A percentile compares a stretch with the other conserved stretches of the same genome.
Evolutionary conservation across 2,113 vertebrate genomes (phyloP).

Genomic region (Camelus bactrianus): DNA sequence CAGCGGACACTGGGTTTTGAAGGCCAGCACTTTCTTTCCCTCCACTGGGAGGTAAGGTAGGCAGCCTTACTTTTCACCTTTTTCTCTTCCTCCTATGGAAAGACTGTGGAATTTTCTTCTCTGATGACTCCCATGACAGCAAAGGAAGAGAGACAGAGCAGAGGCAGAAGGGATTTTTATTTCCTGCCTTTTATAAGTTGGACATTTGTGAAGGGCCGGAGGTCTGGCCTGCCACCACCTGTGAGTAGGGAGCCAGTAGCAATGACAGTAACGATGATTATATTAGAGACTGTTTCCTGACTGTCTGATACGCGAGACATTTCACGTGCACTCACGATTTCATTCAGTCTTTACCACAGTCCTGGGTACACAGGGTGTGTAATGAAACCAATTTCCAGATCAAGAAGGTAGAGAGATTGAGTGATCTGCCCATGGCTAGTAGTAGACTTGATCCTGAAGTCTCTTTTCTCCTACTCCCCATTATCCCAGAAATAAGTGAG

Average conservation of each 20-base stretch:
- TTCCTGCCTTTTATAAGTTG: background rate
- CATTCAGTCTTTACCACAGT: background rate
- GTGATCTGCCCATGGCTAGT: background rate
- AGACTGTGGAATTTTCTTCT: background rate
- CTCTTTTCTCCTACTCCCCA: background rate
- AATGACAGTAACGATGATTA: background rate
- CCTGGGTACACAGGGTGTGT: background rate
- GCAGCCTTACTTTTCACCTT: background rate
- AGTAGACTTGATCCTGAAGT: background rate
- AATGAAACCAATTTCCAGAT: background rate
- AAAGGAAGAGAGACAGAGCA: background rate
- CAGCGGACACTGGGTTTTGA: background rate
- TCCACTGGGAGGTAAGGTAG: background rate
- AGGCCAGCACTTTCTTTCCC: background rate
- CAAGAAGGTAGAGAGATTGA: background rate
- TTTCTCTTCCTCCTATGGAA: background rate
- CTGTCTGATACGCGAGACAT: background rate
- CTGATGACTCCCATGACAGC: background rate
- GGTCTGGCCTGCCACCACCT: background rate
- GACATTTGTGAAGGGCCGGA: background rate
- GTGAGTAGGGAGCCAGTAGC: background rate
- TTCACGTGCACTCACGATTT: background rate
- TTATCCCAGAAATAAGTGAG: background rate
- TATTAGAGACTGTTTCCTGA: background rate
- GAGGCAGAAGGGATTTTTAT: background rate